Evolutionary conservation across 1,140 invertebrate species (phyloP).

Genomic region (Bacillus rossius): DNA sequence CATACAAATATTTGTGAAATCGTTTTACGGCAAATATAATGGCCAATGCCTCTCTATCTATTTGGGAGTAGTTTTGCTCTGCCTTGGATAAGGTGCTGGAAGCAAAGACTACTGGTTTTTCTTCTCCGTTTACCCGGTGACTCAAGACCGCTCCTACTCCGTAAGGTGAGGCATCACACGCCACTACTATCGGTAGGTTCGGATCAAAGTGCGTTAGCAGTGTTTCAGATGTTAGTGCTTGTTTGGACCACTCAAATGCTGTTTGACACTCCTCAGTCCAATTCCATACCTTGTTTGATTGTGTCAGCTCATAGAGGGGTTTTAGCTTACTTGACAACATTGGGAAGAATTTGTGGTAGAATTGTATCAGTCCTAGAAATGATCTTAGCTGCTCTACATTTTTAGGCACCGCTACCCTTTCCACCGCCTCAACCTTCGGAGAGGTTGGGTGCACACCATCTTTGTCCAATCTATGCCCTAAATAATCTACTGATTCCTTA

Average conservation of each 20-base stretch:
- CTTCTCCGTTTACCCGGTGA: slow-evolving; percentile 28
- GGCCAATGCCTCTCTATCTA: too few species aligned
- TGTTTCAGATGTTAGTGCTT: slow-evolving; percentile 9
- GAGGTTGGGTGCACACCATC: slow-evolving; percentile 33
- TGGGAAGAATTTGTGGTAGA: slow-evolving; percentile 34
- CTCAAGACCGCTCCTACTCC: slow-evolving; percentile 36
- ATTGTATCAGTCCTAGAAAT: slow-evolving; percentile 33
- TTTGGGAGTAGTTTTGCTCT: slow-evolving; percentile 42
- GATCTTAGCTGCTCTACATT: slow-evolving; percentile 36
- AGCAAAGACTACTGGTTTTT: too few species aligned
- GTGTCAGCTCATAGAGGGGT: too few species aligned
- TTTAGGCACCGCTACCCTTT: slow-evolving; percentile 28
- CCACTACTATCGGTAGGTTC: slow-evolving; percentile 24
- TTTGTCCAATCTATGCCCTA: slow-evolving; percentile 34
- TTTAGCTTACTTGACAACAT: slow-evolving; percentile 19
- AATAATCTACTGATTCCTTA: slow-evolving; percentile 28
- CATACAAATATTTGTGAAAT: slow-evolving; percentile 42
- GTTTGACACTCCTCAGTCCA: slow-evolving; percentile 29
- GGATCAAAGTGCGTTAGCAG: slow-evolving; percentile 32
- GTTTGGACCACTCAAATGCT: slow-evolving; percentile 27
- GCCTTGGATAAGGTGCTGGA: slow-evolving; percentile 35
- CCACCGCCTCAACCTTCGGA: slow-evolving; percentile 38
- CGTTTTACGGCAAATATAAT: slow-evolving; percentile 41
- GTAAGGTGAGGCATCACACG: slow-evolving; percentile 32
- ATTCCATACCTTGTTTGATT: too few species aligned